Conservation (phyloP, 2,113 vertebrate genomes). For the Typhlomys cinereus region DNA sequence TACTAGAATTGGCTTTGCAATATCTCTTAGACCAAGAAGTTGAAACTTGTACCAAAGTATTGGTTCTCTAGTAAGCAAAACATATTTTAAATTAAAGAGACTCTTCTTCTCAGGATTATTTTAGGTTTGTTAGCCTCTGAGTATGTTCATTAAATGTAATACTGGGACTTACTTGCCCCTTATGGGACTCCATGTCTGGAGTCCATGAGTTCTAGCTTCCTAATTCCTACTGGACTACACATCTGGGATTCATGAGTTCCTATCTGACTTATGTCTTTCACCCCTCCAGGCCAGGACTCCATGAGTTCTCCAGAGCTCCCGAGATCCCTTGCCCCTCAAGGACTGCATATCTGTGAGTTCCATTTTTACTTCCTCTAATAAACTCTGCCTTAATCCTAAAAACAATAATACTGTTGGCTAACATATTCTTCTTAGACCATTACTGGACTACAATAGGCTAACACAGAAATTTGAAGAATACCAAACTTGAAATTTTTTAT, state of each 20-base stretch:
- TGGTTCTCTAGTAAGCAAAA: neutral
- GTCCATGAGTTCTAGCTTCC: too few relatives aligned
- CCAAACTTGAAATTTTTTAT: neutral
- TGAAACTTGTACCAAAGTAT: neutral
- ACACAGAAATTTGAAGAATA: neutral
- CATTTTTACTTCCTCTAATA: too few relatives aligned
- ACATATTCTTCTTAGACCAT: neutral
- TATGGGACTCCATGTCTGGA: too few relatives aligned
- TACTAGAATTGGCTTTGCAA: neutral
- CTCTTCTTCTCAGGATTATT: neutral
- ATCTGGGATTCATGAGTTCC: too few relatives aligned
- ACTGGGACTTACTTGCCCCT: too few relatives aligned
- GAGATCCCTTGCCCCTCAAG: too few relatives aligned
- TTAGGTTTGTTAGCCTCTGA: neutral
- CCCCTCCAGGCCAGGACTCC: too few relatives aligned
- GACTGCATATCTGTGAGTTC: too few relatives aligned
- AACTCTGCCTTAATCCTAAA: too few relatives aligned
- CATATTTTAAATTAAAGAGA: neutral
- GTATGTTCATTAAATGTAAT: neutral
- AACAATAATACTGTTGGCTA: neutral
- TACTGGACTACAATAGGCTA: neutral
- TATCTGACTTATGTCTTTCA: too few relatives aligned
- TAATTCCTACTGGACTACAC: too few relatives aligned
- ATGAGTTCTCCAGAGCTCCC: too few relatives aligned
- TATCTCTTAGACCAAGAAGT: neutral